Percentiles rank a stretch among this genome's conserved stretches.
phyloP scores from a whole-genome alignment of 2,113 vertebrate genomes.

The Cheilinus undulatus region DNA sequence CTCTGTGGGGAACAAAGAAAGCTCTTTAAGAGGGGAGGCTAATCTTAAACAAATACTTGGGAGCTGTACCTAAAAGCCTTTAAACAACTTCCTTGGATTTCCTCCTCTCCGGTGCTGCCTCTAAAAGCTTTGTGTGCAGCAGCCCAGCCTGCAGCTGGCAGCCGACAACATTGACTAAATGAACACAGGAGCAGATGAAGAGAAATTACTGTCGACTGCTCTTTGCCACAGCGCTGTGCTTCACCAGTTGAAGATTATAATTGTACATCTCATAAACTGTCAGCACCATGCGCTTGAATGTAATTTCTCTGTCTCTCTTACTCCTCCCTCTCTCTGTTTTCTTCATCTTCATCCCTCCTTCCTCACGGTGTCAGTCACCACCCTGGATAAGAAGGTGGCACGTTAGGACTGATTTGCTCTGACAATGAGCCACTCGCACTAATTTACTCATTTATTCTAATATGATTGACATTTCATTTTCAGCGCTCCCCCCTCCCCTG shows the following conservation, averaged over 20 bases:
- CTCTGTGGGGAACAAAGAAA: constrained; percentile 18
- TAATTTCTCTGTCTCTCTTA: constrained; percentile 57
- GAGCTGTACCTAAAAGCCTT: constrained; percentile 13
- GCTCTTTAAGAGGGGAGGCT: not conserved
- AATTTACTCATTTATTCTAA: constrained; percentile 93
- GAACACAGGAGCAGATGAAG: constrained; percentile 34
- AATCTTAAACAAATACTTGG: constrained; percentile 50
- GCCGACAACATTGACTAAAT: not conserved
- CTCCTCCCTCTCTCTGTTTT: constrained; percentile 29
- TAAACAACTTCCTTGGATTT: constrained; percentile 26
- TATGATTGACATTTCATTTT: constrained; percentile 92
- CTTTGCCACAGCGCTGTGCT: constrained; percentile 31
- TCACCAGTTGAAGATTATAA: constrained; percentile 52
- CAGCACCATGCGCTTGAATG: constrained; percentile 59
- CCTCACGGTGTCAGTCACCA: constrained; percentile 46
- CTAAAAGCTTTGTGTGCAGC: not conserved
- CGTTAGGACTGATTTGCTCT: constrained; percentile 91
- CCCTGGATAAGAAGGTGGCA: constrained; percentile 60
- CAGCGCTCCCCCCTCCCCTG: constrained; percentile 66
- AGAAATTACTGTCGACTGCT: constrained; percentile 39
- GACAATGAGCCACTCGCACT: constrained; percentile 92
- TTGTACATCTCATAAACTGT: constrained; percentile 64
- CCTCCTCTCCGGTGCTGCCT: constrained; percentile 3
- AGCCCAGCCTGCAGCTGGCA: not conserved
- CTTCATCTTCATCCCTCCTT: constrained; percentile 43